A percentile compares a stretch with the other conserved stretches of the same genome.
Conservation (phyloP, 1,140 invertebrate species). For the Zaprionus africanus region DNA sequence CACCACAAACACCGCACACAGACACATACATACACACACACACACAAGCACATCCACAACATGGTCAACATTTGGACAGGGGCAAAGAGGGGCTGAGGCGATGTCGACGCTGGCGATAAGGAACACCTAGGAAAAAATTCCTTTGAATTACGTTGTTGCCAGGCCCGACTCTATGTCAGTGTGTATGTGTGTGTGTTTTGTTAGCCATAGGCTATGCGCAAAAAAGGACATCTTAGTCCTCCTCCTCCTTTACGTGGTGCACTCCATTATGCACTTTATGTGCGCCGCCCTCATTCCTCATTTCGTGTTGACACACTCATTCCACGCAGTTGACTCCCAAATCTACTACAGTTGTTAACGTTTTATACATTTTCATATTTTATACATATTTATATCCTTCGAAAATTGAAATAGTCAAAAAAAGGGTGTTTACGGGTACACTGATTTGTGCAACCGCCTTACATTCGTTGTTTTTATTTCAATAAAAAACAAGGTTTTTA, state of each 20-base stretch:
- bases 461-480: too few relatives aligned
- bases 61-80: slow-evolving; percentile 53
- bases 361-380: neutral
- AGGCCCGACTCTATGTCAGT: slow-evolving; percentile 1
- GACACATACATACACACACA: neutral
- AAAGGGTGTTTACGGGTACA: too few relatives aligned
- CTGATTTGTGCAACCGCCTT: too few relatives aligned
- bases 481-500: too few relatives aligned
- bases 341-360: neutral
- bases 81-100: slow-evolving; percentile 14
- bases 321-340: slow-evolving; percentile 69
- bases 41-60: slow-evolving; percentile 7
- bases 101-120: slow-evolving; percentile 30
- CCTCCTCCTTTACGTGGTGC: slow-evolving; percentile 31
- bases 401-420: too few relatives aligned
- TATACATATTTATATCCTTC: too few relatives aligned
- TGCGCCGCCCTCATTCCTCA: slow-evolving; percentile 53
- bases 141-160: slow-evolving; percentile 66
- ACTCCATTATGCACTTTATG: slow-evolving; percentile 78
- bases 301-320: slow-evolving; percentile 77
- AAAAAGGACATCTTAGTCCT: slow-evolving; percentile 77
- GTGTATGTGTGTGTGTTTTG: slow-evolving; percentile 40
- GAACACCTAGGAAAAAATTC: slow-evolving; percentile 73
- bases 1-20: slow-evolving; percentile 4
- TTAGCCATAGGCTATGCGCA: slow-evolving; percentile 68